Evolutionary conservation across 2,113 vertebrate genomes (phyloP).

Genomic region (Salvelinus alpinus): DNA sequence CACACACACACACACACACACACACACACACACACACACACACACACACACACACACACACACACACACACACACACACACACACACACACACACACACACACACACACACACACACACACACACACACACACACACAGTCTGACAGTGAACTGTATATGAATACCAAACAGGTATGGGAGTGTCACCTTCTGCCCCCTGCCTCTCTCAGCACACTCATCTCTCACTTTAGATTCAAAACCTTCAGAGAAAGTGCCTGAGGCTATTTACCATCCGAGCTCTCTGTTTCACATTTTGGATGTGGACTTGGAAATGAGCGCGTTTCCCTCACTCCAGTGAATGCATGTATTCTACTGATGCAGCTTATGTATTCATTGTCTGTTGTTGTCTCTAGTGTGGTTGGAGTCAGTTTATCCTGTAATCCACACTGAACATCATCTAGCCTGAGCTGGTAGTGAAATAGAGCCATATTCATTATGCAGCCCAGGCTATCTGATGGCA

Average conservation of each 20-base stretch:
- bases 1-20: too few relatives aligned
- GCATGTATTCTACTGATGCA: not conserved
- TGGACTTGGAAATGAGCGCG: not conserved
- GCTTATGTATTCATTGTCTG: not conserved
- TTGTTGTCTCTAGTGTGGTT: not conserved
- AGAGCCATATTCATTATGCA: too few relatives aligned
- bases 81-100: too few relatives aligned
- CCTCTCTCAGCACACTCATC: constrained; percentile 8
- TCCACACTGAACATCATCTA: too few relatives aligned
- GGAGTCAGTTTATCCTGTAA: not conserved
- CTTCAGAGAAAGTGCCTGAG: not conserved
- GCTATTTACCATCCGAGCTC: not conserved
- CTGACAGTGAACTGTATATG: constrained; percentile 22
- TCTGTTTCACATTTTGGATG: not conserved
- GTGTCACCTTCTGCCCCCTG: constrained; percentile 29
- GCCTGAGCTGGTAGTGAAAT: too few relatives aligned
- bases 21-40: too few relatives aligned
- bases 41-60: too few relatives aligned
- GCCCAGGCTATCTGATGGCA: too few relatives aligned
- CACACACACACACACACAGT: too few relatives aligned
- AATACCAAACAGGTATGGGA: constrained; percentile 34
- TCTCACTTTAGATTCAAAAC: constrained; percentile 7
- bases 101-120: not conserved
- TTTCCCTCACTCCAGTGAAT: not conserved
- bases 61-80: too few relatives aligned